These are phyloP conservation scores for Acridotheres tristis DNA, from an alignment of 2,797 vertebrate genomes.

Conservation along the genomic window DNA sequence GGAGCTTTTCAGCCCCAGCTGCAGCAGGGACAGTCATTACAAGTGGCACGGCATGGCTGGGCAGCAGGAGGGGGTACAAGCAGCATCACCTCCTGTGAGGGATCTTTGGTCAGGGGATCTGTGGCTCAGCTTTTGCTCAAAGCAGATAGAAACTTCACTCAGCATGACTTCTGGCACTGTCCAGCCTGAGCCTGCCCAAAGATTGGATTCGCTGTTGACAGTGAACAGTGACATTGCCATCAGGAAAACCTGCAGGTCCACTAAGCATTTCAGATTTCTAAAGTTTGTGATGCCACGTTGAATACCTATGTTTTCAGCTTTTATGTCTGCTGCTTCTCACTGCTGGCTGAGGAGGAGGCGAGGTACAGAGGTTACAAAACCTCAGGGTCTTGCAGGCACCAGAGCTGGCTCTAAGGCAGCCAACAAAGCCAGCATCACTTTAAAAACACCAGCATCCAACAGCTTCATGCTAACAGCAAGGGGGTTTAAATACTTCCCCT, in stretches of 20 bases:
- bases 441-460: not conserved
- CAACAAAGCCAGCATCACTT: not conserved
- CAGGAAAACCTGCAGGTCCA: not conserved
- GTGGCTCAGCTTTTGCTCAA: not conserved
- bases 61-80: fast-evolving
- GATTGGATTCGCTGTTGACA: not conserved
- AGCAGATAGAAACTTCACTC: not conserved
- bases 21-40: not conserved
- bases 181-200: not conserved
- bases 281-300: not conserved
- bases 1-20: not conserved
- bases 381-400: fast-evolving
- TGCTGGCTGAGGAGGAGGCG: not conserved
- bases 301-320: not conserved
- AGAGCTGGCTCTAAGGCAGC: not conserved
- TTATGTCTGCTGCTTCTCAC: not conserved
- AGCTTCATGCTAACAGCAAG: not conserved
- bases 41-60: fast-evolving
- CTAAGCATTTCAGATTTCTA: not conserved
- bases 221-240: not conserved
- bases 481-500: not conserved
- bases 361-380: not conserved
- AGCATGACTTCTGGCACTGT: not conserved
- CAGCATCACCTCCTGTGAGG: not conserved
- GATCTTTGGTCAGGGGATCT: not conserved